A percentile compares a stretch with the other conserved stretches of the same genome.
Conservation (phyloP, 37 sponge, comb jelly and placozoan genomes). For the Spongilla lacustris region DNA sequence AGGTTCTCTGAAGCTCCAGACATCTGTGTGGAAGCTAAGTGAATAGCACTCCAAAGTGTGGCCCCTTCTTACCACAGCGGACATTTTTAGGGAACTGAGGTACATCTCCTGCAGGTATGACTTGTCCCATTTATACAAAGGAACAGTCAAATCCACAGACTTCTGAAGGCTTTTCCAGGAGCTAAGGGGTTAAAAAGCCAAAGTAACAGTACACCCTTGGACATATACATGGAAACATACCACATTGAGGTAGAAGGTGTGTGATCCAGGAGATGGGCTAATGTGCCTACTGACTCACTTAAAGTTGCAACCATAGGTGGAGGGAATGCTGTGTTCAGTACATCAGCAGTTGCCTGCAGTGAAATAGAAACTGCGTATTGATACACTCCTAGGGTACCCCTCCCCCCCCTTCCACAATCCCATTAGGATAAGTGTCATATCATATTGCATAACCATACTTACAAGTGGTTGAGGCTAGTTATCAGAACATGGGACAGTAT, state of each 20-base stretch:
- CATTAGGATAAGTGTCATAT: neutral
- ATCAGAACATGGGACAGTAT: too few species aligned
- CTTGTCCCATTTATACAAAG: conserved; percentile 55
- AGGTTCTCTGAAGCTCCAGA: neutral
- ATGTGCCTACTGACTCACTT: neutral
- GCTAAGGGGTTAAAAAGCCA: conserved; percentile 5
- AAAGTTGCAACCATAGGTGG: neutral
- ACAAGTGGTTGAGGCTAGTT: too few species aligned
- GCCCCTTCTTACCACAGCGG: conserved; percentile 58
- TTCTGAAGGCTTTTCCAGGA: conserved; percentile 49
- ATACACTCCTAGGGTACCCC: neutral
- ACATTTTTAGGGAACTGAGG: conserved; percentile 43
- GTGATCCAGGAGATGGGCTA: neutral
- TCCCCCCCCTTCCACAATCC: neutral
- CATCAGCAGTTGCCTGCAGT: neutral
- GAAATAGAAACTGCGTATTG: neutral
- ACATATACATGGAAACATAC: neutral
- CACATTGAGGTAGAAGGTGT: neutral
- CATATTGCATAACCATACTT: too few species aligned
- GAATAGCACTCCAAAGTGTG: too few species aligned
- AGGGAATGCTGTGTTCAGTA: neutral
- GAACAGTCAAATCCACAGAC: conserved; percentile 43
- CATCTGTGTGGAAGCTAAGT: neutral
- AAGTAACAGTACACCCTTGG: neutral
- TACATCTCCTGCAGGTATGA: conserved; percentile 49